Conservation (phyloP, 2,888 invertebrate genomes). For the Ormyrus labotus region DNA sequence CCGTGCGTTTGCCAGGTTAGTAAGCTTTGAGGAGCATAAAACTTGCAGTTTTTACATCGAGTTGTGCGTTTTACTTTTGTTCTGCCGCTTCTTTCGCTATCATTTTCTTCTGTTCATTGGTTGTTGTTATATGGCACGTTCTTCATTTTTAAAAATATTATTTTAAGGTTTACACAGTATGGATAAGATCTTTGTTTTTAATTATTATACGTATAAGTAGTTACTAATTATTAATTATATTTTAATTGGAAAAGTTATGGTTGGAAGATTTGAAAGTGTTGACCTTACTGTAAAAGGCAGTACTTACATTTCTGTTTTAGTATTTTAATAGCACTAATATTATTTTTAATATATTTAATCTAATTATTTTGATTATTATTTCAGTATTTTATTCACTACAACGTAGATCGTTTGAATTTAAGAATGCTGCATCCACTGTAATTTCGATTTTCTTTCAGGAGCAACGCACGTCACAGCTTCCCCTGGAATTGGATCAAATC, state of each 20-base stretch:
- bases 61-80: not conserved
- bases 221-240: not conserved
- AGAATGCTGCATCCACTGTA: too few species aligned
- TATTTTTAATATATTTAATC: too few species aligned
- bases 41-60: not conserved
- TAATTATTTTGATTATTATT: too few species aligned
- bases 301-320: too few species aligned
- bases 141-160: not conserved
- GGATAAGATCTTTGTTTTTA: not conserved
- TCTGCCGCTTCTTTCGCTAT: not conserved
- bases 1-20: conserved; percentile 77
- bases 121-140: not conserved
- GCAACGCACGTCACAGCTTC: conserved; percentile 92
- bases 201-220: not conserved
- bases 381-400: too few species aligned
- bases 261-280: not conserved
- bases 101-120: not conserved
- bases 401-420: too few species aligned
- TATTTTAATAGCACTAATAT: too few species aligned
- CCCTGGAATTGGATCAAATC: conserved; percentile 87
- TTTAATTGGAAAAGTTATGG: not conserved
- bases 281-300: conserved; percentile 36
- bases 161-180: not conserved
- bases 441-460: conserved; percentile 79
- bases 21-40: conserved; percentile 57